Evolutionary conservation across 2,888 invertebrate species (phyloP), one percentile per base, ranked within the genome.

Genomic region (Drosophila setosimentum): DNA sequence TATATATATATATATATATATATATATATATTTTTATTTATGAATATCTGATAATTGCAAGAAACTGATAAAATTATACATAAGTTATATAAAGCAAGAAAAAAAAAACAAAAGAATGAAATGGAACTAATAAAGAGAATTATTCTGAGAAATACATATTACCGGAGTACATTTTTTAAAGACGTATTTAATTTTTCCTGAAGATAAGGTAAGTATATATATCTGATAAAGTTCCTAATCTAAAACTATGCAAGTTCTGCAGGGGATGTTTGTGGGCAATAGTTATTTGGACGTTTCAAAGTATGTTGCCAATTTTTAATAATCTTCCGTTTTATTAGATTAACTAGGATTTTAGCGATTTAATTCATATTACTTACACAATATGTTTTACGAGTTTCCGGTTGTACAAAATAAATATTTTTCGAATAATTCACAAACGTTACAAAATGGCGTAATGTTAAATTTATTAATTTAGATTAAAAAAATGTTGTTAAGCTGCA

Each of bases 61-160:
- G 84, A 83, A 87, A 89, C 85, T 85, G 88, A 89, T 80, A 71
- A 74, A 84, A 66, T 45, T 89, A 89, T 78, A 54, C 42, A 48
- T 84, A 84, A 89, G 87, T 71, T 76, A 83, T 71, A 68, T 63
- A 55, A 72, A 79, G 35, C 58, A 73, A 54, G 54, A 45, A 50
- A 50, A 74, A 60, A 63, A 65, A 62, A 51, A 42, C 64, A 72
- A 54, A 68, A 33, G 60, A 73, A 68, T 54, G 42, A 86, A 79
- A 73, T 82, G 73, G 62, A 90, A 87, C 80, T 86, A 89, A 86
- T 86, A 86, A 86, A 86, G 88, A 89, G 90, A 89, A 86, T 82
- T 86, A 86, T 87, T 86, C 86, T 89, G 88, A 89, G 76, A 86
- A 87, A 87, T 77, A 76, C 30, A 59, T 53, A 49, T 21, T 13